phyloP scores from a whole-genome alignment of 37 sponge, comb jelly and placozoan genomes.

The Haliclona indistincta region DNA sequence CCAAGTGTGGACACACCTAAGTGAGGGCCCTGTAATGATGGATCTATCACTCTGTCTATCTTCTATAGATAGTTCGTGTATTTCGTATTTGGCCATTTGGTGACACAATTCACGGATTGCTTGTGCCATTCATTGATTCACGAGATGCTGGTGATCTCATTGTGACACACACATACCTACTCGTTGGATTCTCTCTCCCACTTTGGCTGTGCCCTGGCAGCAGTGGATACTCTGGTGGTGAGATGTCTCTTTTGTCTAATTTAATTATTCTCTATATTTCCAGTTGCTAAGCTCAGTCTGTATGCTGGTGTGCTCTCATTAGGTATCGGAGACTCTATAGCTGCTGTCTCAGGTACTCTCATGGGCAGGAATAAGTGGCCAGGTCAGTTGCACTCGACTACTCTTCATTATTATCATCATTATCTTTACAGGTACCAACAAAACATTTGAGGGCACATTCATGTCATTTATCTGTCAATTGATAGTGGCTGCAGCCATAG shows the following conservation, averaged over 20 bases:
- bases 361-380: conserved; percentile 68
- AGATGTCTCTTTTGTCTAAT: neutral
- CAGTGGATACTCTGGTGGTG: conserved; percentile 19
- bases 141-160: conserved; percentile 65
- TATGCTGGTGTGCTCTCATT: conserved; percentile 86
- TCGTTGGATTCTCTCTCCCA: conserved; percentile 83
- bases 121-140: conserved; percentile 52
- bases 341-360: conserved; percentile 66
- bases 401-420: neutral
- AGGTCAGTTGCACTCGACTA: conserved; percentile 20
- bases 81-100: conserved; percentile 81
- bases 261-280: neutral
- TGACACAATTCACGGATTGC: conserved; percentile 35
- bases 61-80: conserved; percentile 55
- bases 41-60: neutral
- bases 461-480: conserved; percentile 52
- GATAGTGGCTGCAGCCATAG: conserved; percentile 22
- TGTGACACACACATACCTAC: conserved; percentile 88
- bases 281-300: conserved; percentile 63
- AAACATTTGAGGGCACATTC: conserved; percentile 68
- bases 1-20: no score
- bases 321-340: conserved; percentile 87
- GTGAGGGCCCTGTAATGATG: no score
- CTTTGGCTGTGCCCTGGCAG: conserved; percentile 78
- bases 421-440: conserved; percentile 50